Percentiles rank a stretch among this genome's conserved stretches.
Evolutionary conservation across 2,797 vertebrate genomes (phyloP).

Genomic region (Mus caroli): DNA sequence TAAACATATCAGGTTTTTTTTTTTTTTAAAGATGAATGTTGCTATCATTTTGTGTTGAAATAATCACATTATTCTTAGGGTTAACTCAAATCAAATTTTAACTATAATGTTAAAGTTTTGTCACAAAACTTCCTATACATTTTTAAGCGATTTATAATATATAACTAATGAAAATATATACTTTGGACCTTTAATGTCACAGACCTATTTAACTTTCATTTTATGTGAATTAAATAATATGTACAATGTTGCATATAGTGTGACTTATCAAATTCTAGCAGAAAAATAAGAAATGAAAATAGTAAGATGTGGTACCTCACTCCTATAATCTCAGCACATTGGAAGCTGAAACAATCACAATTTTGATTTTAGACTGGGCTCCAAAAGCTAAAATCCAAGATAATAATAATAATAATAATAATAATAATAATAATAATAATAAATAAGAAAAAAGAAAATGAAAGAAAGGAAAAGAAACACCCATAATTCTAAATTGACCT

Average conservation of each 20-base stretch:
- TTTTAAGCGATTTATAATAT: conserved; percentile 19
- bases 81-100: conserved; percentile 58
- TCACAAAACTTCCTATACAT: conserved; percentile 27
- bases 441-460: not conserved
- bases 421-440: too few species aligned
- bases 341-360: not conserved
- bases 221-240: conserved; percentile 42
- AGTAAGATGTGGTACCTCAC: not conserved
- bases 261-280: conserved; percentile 65
- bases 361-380: not conserved
- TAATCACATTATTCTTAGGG: conserved; percentile 44
- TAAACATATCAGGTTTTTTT: not conserved
- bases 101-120: conserved; percentile 41
- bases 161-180: conserved; percentile 6
- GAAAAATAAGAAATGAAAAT: conserved; percentile 67
- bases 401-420: too few species aligned
- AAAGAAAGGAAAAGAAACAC: not conserved
- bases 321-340: not conserved
- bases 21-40: not conserved
- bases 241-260: not conserved
- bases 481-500: conserved; percentile 15
- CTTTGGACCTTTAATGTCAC: conserved; percentile 20
- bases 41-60: conserved; percentile 11
- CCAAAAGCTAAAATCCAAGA: not conserved
- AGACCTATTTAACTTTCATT: conserved; percentile 62